phyloP scores from a whole-genome alignment of 2,888 invertebrate genomes.

The Tridacna gigas region DNA sequence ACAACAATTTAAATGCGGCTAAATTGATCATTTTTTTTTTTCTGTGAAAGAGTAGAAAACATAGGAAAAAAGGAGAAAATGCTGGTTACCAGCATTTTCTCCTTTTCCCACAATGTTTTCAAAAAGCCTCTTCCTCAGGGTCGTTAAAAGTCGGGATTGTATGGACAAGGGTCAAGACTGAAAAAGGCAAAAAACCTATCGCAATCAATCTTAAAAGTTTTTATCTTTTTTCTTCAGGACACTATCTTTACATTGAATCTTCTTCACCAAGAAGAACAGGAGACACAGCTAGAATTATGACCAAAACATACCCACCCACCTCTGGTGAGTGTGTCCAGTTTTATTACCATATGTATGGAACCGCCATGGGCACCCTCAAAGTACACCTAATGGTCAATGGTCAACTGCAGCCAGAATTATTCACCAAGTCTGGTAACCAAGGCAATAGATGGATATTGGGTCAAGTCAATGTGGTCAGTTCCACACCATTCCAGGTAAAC shows the following conservation, averaged over 20 bases:
- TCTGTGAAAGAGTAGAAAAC: too few relatives aligned
- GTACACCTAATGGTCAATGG: slow-evolving; percentile 71
- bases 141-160: too few relatives aligned
- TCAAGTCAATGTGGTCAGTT: slow-evolving; percentile 69
- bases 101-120: too few relatives aligned
- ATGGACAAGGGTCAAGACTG: too few relatives aligned
- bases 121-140: too few relatives aligned
- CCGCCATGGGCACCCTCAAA: slow-evolving; percentile 74
- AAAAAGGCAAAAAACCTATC: too few relatives aligned
- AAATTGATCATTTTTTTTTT: too few relatives aligned
- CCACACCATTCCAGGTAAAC: slow-evolving; percentile 70
- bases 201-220: too few relatives aligned
- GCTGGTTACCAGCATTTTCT: too few relatives aligned
- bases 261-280: slow-evolving; percentile 87
- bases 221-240: slow-evolving; percentile 61
- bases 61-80: too few relatives aligned
- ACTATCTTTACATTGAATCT: slow-evolving; percentile 75
- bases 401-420: slow-evolving; percentile 59
- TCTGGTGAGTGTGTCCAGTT: slow-evolving; percentile 79
- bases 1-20: too few relatives aligned
- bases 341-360: slow-evolving; percentile 82
- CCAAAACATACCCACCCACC: slow-evolving; percentile 71
- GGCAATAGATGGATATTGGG: slow-evolving; percentile 79
- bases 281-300: slow-evolving; percentile 86
- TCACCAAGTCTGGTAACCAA: slow-evolving; percentile 73